A percentile compares a stretch with the other conserved stretches of the same genome.
These are phyloP conservation scores for Acropora yongei DNA, from an alignment of 64 coral and sea anemone genomes.

Conservation along the genomic window DNA sequence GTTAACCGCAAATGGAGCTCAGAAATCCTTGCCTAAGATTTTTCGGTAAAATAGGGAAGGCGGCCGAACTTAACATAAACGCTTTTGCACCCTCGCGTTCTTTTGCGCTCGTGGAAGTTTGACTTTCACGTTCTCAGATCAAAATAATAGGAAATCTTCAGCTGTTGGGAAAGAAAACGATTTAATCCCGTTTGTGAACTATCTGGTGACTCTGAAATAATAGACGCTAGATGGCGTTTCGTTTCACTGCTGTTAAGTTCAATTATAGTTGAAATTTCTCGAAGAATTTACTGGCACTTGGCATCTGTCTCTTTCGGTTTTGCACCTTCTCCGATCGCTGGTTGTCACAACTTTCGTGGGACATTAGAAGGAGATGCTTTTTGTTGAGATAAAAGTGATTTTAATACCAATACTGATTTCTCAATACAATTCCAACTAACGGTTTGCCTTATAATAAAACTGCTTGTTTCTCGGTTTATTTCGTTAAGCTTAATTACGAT, in stretches of 20 bases:
- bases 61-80: background rate
- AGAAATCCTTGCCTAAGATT: background rate
- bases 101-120: background rate
- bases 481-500: slow-evolving; percentile 34
- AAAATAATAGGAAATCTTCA: background rate
- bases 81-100: background rate
- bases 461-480: background rate
- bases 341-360: too few relatives aligned
- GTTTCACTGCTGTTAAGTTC: background rate
- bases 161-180: background rate
- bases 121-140: background rate
- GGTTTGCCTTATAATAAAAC: background rate
- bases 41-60: background rate
- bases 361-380: too few relatives aligned
- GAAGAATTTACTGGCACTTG: background rate
- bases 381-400: too few relatives aligned
- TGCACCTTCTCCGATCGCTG: too few relatives aligned
- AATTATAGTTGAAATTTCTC: background rate
- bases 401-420: too few relatives aligned
- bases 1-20: slow-evolving; percentile 3
- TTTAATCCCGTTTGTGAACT: background rate
- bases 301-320: too few relatives aligned
- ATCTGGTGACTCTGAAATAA: too few relatives aligned
- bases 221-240: background rate
- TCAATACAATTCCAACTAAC: too few relatives aligned